A percentile compares a stretch with the other conserved stretches of the same genome.
Conservation (phyloP, 2,113 vertebrate genomes). For the Xyrauchen texanus region DNA sequence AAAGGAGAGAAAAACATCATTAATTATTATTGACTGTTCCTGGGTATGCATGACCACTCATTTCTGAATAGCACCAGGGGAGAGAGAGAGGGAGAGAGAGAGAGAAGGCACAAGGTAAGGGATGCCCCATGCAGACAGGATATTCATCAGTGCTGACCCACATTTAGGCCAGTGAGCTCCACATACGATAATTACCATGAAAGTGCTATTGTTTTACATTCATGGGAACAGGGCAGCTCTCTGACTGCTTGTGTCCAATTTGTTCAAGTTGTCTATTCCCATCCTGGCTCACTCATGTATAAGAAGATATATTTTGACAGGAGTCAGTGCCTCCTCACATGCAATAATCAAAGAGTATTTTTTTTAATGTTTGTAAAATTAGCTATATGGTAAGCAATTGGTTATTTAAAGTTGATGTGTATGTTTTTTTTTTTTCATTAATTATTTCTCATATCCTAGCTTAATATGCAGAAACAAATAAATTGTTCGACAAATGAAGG, state of each 20-base stretch:
- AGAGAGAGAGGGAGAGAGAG: slow-evolving; percentile 21
- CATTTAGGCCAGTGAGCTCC: slow-evolving; percentile 34
- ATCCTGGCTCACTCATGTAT: slow-evolving; percentile 33
- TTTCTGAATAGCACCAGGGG: slow-evolving; percentile 22
- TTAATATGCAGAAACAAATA: too few relatives aligned
- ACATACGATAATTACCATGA: slow-evolving; percentile 42
- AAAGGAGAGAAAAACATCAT: too few relatives aligned
- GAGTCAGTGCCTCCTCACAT: slow-evolving; percentile 26
- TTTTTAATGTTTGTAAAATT: neutral
- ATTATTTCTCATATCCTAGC: too few relatives aligned
- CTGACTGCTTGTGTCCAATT: slow-evolving; percentile 22
- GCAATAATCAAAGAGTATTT: neutral
- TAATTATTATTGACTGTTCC: too few relatives aligned
- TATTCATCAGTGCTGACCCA: slow-evolving; percentile 60
- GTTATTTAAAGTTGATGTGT: too few relatives aligned
- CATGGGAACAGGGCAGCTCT: slow-evolving; percentile 26
- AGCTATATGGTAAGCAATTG: too few relatives aligned
- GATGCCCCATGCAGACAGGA: slow-evolving; percentile 46
- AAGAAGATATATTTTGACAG: slow-evolving; percentile 39
- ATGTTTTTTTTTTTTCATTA: too few relatives aligned
- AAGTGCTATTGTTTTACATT: slow-evolving; percentile 46
- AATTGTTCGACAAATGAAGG: too few relatives aligned
- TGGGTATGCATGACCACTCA: slow-evolving; percentile 25
- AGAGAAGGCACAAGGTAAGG: slow-evolving; percentile 28
- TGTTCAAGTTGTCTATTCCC: slow-evolving; percentile 32